phyloP scores from a whole-genome alignment of 2,888 invertebrate genomes.

The Hanleya hanleyi region DNA sequence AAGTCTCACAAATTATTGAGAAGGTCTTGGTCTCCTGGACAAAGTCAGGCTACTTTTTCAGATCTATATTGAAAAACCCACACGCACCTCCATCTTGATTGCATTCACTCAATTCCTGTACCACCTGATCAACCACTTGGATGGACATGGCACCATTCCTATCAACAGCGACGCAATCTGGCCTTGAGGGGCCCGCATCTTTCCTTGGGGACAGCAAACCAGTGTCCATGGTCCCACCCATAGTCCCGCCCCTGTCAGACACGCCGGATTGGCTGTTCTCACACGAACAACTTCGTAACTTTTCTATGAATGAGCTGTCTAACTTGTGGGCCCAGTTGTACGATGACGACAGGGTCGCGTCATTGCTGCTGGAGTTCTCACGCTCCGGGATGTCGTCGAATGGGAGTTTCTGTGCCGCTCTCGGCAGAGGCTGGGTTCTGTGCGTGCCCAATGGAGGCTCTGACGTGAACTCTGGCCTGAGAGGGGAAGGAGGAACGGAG shows the following conservation, averaged over 20 bases:
- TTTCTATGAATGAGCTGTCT: neutral
- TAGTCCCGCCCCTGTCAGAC: no score
- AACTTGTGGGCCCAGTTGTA: neutral
- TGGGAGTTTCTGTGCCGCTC: slow-evolving; percentile 44
- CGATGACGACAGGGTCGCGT: neutral
- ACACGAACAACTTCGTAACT: neutral
- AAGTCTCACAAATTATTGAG: no score
- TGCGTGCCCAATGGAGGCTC: slow-evolving; percentile 54
- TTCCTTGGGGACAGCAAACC: neutral
- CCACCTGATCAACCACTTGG: neutral
- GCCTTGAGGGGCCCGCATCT: neutral
- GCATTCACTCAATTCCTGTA: neutral
- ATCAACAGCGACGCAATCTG: no score
- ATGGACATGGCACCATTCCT: neutral
- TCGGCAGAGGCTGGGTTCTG: slow-evolving; percentile 44
- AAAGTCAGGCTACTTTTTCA: no score
- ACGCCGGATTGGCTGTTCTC: no score
- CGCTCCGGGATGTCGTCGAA: slow-evolving; percentile 20
- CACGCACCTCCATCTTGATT: neutral
- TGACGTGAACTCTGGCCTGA: slow-evolving; percentile 60
- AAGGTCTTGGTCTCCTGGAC: no score
- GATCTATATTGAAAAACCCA: no score
- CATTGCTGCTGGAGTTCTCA: neutral
- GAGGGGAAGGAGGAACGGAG: slow-evolving; percentile 60
- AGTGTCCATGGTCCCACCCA: neutral